Percentiles rank a stretch among this genome's conserved stretches.
These are phyloP conservation scores for Ypsolopha scabrella DNA, from an alignment of 2,888 invertebrate species.

Conservation along the genomic window DNA sequence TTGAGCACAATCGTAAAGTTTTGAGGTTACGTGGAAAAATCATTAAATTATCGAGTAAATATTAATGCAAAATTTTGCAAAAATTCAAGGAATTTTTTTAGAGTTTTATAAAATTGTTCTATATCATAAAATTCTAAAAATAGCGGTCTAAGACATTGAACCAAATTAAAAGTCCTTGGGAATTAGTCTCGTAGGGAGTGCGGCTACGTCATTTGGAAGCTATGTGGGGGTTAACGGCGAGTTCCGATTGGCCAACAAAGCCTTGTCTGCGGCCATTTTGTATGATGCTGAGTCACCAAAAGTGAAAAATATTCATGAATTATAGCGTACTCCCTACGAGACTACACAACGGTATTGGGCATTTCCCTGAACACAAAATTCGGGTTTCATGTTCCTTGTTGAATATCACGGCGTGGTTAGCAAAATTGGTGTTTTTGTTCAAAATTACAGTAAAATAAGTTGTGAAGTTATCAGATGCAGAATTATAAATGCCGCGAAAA, in stretches of 20 bases:
- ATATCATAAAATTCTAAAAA: conserved; percentile 19
- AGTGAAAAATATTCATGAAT: conserved; percentile 73
- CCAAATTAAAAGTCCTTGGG: conserved; percentile 66
- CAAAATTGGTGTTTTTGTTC: conserved; percentile 26
- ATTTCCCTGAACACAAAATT: conserved; percentile 69
- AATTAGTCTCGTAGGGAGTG: conserved; percentile 66
- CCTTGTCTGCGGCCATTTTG: conserved; percentile 75
- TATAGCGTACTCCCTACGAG: conserved; percentile 69
- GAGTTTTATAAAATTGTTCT: background rate
- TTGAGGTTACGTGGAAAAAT: conserved; percentile 4
- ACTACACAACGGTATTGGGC: conserved; percentile 72
- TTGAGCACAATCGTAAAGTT: conserved; percentile 63
- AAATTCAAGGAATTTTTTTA: too few species aligned
- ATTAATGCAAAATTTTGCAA: too few species aligned
- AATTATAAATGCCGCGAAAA: conserved; percentile 31
- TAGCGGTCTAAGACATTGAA: conserved; percentile 33
- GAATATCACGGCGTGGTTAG: conserved; percentile 38
- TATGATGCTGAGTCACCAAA: conserved; percentile 73
- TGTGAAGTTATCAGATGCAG: conserved; percentile 13
- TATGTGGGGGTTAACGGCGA: conserved; percentile 46
- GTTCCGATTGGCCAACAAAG: conserved; percentile 59
- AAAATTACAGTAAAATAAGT: conserved; percentile 14
- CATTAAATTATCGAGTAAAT: too few species aligned
- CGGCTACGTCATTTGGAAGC: conserved; percentile 60
- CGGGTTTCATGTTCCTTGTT: conserved; percentile 60